phyloP scores from a whole-genome alignment of 1,140 invertebrate genomes.

The Belonocnema kinseyi region DNA sequence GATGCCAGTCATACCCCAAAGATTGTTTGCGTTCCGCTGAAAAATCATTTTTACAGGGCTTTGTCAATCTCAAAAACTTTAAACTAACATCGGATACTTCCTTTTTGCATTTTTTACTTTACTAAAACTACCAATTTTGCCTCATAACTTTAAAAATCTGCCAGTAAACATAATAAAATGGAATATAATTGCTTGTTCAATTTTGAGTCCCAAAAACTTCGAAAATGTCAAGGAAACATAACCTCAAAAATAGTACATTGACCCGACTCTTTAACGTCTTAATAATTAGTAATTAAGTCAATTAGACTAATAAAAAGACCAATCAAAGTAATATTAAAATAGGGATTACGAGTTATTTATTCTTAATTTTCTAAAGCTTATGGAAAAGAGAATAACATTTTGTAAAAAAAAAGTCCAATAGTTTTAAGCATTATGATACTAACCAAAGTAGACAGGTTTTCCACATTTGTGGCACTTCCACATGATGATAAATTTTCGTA shows the following conservation, averaged over 20 bases:
- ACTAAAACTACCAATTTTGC: too few relatives aligned
- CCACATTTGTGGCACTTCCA: constrained; percentile 92
- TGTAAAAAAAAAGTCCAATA: too few relatives aligned
- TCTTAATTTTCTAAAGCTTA: too few relatives aligned
- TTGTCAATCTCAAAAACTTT: background rate
- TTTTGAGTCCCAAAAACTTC: background rate
- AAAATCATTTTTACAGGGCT: background rate
- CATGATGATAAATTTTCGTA: constrained; percentile 74
- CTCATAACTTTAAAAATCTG: too few relatives aligned
- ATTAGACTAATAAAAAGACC: background rate
- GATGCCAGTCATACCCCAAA: constrained; percentile 95
- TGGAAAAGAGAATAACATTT: too few relatives aligned
- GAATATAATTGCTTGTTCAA: too few relatives aligned
- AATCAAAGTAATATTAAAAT: background rate
- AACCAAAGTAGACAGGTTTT: constrained; percentile 91
- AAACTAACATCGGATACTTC: background rate
- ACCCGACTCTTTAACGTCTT: background rate
- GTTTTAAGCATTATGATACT: background rate
- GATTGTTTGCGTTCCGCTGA: constrained; percentile 93
- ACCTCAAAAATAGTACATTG: constrained; percentile 24
- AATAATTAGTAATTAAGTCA: background rate
- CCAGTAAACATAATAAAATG: too few relatives aligned
- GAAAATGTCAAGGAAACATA: background rate
- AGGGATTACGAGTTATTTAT: too few relatives aligned
- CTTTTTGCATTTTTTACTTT: too few relatives aligned